Evolutionary conservation across 2,113 vertebrate species (phyloP), one percentile per base, ranked within the genome.

Genomic region (Pandion haliaetus): DNA sequence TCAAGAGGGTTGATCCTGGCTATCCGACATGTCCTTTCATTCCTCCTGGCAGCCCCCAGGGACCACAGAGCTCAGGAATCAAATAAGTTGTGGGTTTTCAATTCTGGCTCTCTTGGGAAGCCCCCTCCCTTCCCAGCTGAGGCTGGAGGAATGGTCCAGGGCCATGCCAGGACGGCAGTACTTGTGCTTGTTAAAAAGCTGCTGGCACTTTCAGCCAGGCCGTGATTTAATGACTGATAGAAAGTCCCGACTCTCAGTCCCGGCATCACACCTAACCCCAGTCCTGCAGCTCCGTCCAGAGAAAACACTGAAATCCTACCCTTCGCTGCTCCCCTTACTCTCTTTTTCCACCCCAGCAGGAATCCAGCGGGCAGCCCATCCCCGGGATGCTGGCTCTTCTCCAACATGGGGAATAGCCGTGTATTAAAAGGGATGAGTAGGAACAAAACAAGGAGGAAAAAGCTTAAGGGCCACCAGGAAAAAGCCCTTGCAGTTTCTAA

Each of bases 381-480:
- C 85, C 40, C 25, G 17, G 55, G n/a, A 6, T 0, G 4, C 57
- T 44, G 66, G 58, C 70, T 61, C n/a, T 1, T 0, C 77, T 80
- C 59, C 29, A 2, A 10, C 2, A 0, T 1, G 9, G 9, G 20
- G 50, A 17, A 38, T 1, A 36, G 58, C 34, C 3, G 9, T 5
- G 10, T 29, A 9, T 58, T 78, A 16, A 92, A 83, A 73, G 16
- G 28, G n/a, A 45, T 10, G n/a, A 80, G 63, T 6, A 70, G 71
- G 61, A 92, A 77, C 24, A 40, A 69, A 65, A 80, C 10, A 72
- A 65, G 36, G 24, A 32, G 28, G 20, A 72, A 72, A 59, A 62
- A 18, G 13, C 62, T 83, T 12, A 15, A 66, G 19, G 66, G 19
- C 24, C 45, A 18, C 34, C 28, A 52, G 32, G 58, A 93, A 59